A percentile compares a stretch with the other conserved stretches of the same genome.
Conservation (phyloP, 2,797 vertebrate species). For the Pangasius djambal region DNA sequence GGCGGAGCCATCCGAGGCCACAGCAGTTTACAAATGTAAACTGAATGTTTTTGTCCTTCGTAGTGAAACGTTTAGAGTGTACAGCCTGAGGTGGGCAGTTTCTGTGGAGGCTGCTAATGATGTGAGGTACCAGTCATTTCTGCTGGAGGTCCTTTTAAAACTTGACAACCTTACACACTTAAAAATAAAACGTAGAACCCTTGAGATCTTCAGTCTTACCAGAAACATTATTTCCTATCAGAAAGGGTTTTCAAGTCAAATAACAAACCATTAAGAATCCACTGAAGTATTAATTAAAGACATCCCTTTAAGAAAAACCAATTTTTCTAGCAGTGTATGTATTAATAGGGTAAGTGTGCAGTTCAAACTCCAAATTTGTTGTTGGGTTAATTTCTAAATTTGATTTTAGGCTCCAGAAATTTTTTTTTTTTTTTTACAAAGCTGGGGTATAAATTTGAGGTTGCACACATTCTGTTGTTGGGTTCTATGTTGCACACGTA, state of each 20-base stretch:
- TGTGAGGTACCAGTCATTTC: neutral
- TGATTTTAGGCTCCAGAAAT: neutral
- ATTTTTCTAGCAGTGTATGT: too few species aligned
- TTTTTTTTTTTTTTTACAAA: too few species aligned
- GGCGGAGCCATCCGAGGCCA: neutral
- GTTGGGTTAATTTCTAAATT: neutral
- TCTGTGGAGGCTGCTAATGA: neutral
- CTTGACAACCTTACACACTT: neutral
- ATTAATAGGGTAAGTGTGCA: neutral
- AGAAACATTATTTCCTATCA: neutral
- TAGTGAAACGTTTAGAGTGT: neutral
- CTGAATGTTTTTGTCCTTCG: neutral
- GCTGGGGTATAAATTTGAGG: neutral
- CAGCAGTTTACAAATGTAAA: neutral
- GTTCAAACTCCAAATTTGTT: neutral
- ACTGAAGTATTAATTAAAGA: neutral
- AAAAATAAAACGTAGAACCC: neutral
- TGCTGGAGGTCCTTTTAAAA: neutral
- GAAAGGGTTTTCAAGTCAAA: neutral
- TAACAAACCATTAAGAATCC: too few species aligned
- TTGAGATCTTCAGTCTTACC: neutral
- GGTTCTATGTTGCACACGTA: neutral
- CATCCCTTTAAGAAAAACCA: neutral
- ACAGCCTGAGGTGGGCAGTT: neutral
- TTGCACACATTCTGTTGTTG: neutral